Evolutionary conservation across 2,113 vertebrate genomes (phyloP), one percentile per base, ranked within the genome.

Genomic region (Petromus typicus): DNA sequence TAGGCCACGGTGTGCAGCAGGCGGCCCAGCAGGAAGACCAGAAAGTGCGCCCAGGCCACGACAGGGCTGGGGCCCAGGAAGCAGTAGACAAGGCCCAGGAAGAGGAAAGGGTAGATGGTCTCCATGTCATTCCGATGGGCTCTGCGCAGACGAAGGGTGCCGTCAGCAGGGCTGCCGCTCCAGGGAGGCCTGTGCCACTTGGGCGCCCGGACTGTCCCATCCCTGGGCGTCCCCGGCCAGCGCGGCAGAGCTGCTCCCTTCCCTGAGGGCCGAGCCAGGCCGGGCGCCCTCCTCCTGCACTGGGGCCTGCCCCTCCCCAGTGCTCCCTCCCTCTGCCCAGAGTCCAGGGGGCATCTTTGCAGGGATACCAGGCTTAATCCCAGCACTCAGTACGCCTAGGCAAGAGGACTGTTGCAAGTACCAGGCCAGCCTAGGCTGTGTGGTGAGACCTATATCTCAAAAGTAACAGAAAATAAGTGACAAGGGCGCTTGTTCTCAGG

Each of bases 81-180:
- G 66, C 98, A 99, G 98, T 99, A 99, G 97, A 99, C 27, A 0
- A 99, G 98, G 3, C 99, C 99, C 1, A 99, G 98, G 97, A 99
- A 99, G 57, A 99, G 98, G 98, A 99, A 99, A 2, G 99, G 99
- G 7, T 99, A 98, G 97, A 99, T 99, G 98, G 99, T 99, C 98
- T 99, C 99, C 98, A 99, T 98, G 98, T 99, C 99, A 0, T 99
- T 99, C 3, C 82, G 73, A 86, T 99, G 99, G 86, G 99, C 99
- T 86, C 99, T 99, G 95, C 51, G 97, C 94, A n/a, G 1, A 1
- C 94, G 73, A 95, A 1, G 56, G 83, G 5, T 16, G 0, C 0
- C 0, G 66, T 97, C 32, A 96, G 95, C 18, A 25, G 59, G 54
- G 54, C 54, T 56, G 54, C 20, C 3, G 6, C 59, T 22, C 59